These are phyloP conservation scores for Eupithecia insigniata DNA, from an alignment of 2,888 invertebrate species.

Conservation along the genomic window DNA sequence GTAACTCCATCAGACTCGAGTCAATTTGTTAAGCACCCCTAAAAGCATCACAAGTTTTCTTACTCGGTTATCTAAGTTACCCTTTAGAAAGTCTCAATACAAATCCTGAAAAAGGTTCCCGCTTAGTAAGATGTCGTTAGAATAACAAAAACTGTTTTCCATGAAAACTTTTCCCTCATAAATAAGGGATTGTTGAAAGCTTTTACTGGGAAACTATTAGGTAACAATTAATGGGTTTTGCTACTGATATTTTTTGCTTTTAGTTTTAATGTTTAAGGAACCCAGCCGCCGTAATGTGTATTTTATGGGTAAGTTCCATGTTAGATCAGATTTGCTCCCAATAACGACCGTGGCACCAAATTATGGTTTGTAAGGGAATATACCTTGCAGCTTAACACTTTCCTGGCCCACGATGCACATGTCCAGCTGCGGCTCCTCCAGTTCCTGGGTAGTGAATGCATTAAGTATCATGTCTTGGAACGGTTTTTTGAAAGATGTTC, in stretches of 20 bases:
- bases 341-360: not conserved
- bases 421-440: no score
- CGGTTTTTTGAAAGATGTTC: no score
- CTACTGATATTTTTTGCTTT: constrained; percentile 3
- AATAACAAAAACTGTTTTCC: constrained; percentile 38
- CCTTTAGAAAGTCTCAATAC: constrained; percentile 47
- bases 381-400: no score
- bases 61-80: constrained; percentile 48
- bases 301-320: not conserved
- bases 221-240: constrained; percentile 1
- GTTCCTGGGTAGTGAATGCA: no score
- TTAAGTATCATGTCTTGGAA: no score
- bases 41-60: constrained; percentile 49
- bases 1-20: constrained; percentile 30
- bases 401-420: no score
- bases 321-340: not conserved
- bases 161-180: constrained; percentile 30
- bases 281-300: not conserved
- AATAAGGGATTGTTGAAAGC: constrained; percentile 26
- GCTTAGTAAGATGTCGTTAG: constrained; percentile 27
- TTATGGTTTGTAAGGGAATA: not conserved
- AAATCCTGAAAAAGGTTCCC: constrained; percentile 56
- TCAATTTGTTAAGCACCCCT: constrained; percentile 25
- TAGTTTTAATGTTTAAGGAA: not conserved
- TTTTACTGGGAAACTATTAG: constrained; percentile 13